A percentile compares a stretch with the other conserved stretches of the same genome.
phyloP scores from a whole-genome alignment of 2,113 vertebrate species.

The Trinectes maculatus region DNA sequence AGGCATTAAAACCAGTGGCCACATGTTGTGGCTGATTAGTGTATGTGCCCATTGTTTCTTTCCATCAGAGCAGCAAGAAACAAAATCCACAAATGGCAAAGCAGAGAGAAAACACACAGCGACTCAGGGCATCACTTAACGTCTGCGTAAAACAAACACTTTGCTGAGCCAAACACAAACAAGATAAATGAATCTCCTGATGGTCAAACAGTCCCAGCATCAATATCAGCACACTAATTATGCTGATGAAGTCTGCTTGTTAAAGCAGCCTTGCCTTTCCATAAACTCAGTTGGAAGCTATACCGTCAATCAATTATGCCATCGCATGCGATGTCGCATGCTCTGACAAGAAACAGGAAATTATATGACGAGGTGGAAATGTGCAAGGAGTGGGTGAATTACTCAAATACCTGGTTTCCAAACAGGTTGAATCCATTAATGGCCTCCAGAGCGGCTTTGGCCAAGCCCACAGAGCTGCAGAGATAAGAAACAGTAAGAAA shows the following conservation, averaged over 20 bases:
- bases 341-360: neutral
- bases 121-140: constrained; percentile 36
- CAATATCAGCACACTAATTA: constrained; percentile 18
- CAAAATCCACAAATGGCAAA: constrained; percentile 35
- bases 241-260: constrained; percentile 3
- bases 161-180: constrained; percentile 40
- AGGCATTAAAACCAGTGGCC: too few relatives aligned
- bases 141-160: constrained; percentile 21
- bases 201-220: neutral
- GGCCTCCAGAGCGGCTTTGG: constrained; percentile 97
- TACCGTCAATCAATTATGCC: constrained; percentile 3
- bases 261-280: neutral
- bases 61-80: neutral
- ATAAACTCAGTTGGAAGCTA: constrained; percentile 1
- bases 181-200: neutral
- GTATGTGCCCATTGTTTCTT: neutral
- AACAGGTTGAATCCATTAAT: constrained; percentile 99
- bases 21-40: too few relatives aligned
- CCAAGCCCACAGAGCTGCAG: constrained; percentile 93
- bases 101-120: constrained; percentile 18
- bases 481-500: constrained; percentile 24
- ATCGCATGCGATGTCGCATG: neutral
- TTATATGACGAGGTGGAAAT: constrained; percentile 1
- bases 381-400: constrained; percentile 3
- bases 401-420: constrained; percentile 92